These are phyloP conservation scores for Mus caroli DNA, from an alignment of 2,797 vertebrate genomes.

Conservation along the genomic window DNA sequence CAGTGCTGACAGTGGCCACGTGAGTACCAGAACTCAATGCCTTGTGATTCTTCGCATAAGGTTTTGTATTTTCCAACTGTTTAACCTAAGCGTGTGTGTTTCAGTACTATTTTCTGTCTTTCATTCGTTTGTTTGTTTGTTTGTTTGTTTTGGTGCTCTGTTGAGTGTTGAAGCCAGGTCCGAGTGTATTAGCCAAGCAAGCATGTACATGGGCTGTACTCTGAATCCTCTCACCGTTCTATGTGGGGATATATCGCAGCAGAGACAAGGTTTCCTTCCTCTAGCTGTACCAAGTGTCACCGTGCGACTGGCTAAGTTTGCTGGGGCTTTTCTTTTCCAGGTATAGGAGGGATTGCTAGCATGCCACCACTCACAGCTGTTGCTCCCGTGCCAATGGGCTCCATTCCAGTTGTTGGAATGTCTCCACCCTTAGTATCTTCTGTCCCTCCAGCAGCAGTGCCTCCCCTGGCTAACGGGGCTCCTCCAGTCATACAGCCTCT, in stretches of 20 bases:
- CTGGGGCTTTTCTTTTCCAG: slow-evolving; percentile 85
- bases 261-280: not conserved
- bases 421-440: slow-evolving; percentile 96
- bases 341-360: slow-evolving; percentile 91
- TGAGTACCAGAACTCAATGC: not conserved
- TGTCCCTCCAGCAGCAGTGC: slow-evolving; percentile 92
- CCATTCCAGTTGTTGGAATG: slow-evolving; percentile 95
- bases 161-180: not conserved
- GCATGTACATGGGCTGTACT: not conserved
- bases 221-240: not conserved
- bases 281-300: not conserved
- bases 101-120: too few species aligned
- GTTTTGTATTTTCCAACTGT: slow-evolving; percentile 3
- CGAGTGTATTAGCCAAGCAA: not conserved
- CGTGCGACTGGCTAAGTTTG: not conserved
- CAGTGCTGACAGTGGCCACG: not conserved
- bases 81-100: not conserved
- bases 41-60: not conserved
- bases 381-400: slow-evolving; percentile 94
- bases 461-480: slow-evolving; percentile 96
- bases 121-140: too few species aligned
- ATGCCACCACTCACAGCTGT: slow-evolving; percentile 92
- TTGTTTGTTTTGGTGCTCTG: not conserved
- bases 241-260: not conserved
- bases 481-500: slow-evolving; percentile 96